Evolutionary conservation across 35 echinoderm and acorn worm genomes (phyloP), one percentile per base, ranked within the genome.

Genomic region (Apostichopus californicus): DNA sequence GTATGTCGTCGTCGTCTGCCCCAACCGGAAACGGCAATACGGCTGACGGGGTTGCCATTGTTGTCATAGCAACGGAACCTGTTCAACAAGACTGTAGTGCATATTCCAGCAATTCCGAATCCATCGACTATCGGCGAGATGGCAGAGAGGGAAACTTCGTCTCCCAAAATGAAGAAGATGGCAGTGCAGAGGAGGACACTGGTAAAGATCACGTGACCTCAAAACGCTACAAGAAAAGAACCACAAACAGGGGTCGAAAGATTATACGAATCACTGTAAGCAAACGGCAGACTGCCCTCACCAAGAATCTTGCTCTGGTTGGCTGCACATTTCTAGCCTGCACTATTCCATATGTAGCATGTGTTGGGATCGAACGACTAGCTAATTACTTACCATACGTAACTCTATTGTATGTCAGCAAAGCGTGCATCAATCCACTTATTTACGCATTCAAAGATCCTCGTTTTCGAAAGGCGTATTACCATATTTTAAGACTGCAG

Each of bases 391-490:
- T 85, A 21, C 81, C 81, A 15, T 85, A 85, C 24, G 6, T 58
- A 3, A 58, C 81, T 63, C 1, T 85, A 15, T 25, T 85, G 56
- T 85, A 85, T 24, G 56, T 21, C 3, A 58, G 81, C 20, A 85
- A 85, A 59, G 81, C 81, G 2, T 85, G 81, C 58, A 85, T 85
- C 15, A 85, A 85, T 85, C 81, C 81, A 0, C 14, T 85, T 5
- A 85, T 85, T 85, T 85, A 85, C 57, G 81, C 11, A 13, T 85
- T 85, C 15, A 85, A 59, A 52, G 81, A 85, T 85, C 55, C 81
- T 59, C 28, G 81, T 6, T 85, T 85, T 10, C 28, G 81, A 22
- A 57, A 85, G 24, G 17, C 81, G 8, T 85, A 58, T 85, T 85
- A 17, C 57, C 81, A 85, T 59, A 85, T 85, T 59, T 58, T 85